Conservation (phyloP, 2,888 invertebrate species). For the Thyatira batis region DNA sequence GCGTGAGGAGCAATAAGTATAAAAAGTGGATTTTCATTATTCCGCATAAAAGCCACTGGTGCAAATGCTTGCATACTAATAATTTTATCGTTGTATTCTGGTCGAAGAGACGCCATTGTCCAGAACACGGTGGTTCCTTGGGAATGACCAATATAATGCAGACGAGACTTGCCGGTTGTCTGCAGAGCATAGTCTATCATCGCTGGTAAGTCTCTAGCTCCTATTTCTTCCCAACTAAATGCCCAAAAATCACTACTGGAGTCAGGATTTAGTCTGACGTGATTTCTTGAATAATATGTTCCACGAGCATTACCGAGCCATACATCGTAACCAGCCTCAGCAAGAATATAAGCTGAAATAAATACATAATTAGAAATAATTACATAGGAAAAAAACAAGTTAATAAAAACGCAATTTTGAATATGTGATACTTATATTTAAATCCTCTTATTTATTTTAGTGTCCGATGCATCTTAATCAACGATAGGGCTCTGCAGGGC, state of each 20-base stretch:
- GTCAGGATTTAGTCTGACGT: slow-evolving; percentile 63
- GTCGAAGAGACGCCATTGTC: slow-evolving; percentile 82
- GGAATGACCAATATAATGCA: slow-evolving; percentile 91
- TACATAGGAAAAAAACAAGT: too few relatives aligned
- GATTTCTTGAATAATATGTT: slow-evolving; percentile 83
- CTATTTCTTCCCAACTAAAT: slow-evolving; percentile 92
- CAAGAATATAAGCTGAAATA: slow-evolving; percentile 65
- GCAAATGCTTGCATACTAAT: slow-evolving; percentile 83
- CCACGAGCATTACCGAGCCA: slow-evolving; percentile 92
- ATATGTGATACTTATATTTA: too few relatives aligned
- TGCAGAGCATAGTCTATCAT: slow-evolving; percentile 86
- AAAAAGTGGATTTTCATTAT: slow-evolving; percentile 71
- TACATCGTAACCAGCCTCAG: slow-evolving; percentile 86
- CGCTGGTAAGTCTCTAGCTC: slow-evolving; percentile 87
- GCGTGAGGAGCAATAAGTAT: slow-evolving; percentile 59
- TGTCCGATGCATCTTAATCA: too few relatives aligned
- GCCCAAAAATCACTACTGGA: slow-evolving; percentile 77
- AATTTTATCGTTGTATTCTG: slow-evolving; percentile 85
- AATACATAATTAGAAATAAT: too few relatives aligned
- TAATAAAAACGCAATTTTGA: too few relatives aligned
- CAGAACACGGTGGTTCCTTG: slow-evolving; percentile 84
- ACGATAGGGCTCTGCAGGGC: too few relatives aligned
- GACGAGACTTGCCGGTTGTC: slow-evolving; percentile 77
- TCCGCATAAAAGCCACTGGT: slow-evolving; percentile 83
- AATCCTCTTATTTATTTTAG: too few relatives aligned